Base-by-base conservation (phyloP, 2,797 vertebrate species). In the Oryzias sinensis region DNA sequence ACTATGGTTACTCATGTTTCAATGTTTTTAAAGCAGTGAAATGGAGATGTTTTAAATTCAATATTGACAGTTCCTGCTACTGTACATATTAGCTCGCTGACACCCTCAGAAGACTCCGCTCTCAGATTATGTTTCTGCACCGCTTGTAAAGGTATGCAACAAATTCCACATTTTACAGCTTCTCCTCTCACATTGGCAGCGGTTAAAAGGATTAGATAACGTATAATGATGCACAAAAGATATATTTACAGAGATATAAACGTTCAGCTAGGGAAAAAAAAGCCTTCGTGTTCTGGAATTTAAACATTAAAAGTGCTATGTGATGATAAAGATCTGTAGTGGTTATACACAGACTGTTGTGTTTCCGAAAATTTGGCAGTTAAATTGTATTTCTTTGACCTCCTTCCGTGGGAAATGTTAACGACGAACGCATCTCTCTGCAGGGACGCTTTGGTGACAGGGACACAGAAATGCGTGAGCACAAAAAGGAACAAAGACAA, bases 1-100 rank as follows among this genome's bases (percentile, higher is more conserved):
- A 47, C 77, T 59, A 72, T 78, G 68, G 77, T 63, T 63, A 77
- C 68, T 40, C 41, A 58, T 46, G 56, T 40, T 59, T 62, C 50
- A 62, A 44, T 56, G n/a, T 54, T 70, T 49, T 49, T 15, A 22
- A 18, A 54, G 29, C 52, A 62, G 61, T 51, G 44, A 53, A 59
- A 17, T 33, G 24, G 0, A 49, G 24, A 43, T 49, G 17, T 43
- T 27, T 22, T 29, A 51, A 5, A 59, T 6, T 29, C 14, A 46
- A 44, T 20, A 45, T 45, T 62, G 24, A 16, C 37, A 14, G 16
- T 41, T 33, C 24, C 50, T 17, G 52, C 16, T 40, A 24, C 11
- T 24, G 33, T 33, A 33, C 33, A 33, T 11, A 9, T 33, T 11
- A 33, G 33, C 33, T 33, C 7, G 29, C 29, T 6, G 29, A 33